Percentiles rank a stretch among this genome's conserved stretches.
These are phyloP conservation scores for Sebastes matsubarae DNA, from an alignment of 2,797 vertebrate genomes.

Conservation along the genomic window DNA sequence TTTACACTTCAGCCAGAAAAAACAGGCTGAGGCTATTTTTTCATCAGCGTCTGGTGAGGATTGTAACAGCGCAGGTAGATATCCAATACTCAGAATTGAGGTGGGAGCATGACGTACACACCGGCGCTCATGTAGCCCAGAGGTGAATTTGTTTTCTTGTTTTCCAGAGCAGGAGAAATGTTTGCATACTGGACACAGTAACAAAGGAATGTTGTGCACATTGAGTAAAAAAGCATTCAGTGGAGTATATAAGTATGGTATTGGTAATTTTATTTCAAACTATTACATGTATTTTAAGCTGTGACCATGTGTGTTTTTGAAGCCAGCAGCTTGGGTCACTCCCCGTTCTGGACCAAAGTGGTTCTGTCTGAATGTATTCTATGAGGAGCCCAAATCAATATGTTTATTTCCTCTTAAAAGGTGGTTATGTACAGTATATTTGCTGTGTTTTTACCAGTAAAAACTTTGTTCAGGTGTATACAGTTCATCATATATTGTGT, in stretches of 20 bases:
- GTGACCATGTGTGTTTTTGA: conserved; percentile 56
- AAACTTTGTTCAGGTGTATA: conserved; percentile 50
- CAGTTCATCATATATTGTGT: conserved; percentile 60
- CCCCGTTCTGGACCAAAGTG: conserved; percentile 58
- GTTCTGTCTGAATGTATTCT: conserved; percentile 78
- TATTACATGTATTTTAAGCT: conserved; percentile 51
- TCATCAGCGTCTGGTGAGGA: conserved; percentile 33
- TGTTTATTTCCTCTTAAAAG: conserved; percentile 27
- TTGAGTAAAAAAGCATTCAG: background rate
- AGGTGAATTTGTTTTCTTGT: conserved; percentile 19
- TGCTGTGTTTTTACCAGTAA: conserved; percentile 40
- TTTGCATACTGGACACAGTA: conserved; percentile 15
- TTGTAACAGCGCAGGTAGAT: conserved; percentile 23
- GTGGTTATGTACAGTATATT: conserved; percentile 57
- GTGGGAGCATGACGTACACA: conserved; percentile 10
- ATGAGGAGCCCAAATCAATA: conserved; percentile 39
- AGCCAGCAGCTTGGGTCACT: conserved; percentile 63
- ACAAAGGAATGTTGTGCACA: conserved; percentile 26
- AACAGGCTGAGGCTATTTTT: conserved; percentile 29
- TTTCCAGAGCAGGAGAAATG: conserved; percentile 22
- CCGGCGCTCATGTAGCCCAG: conserved; percentile 2
- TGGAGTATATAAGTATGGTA: conserved; percentile 14
- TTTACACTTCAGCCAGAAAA: conserved; percentile 24
- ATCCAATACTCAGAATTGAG: conserved; percentile 4
- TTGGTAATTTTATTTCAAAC: conserved; percentile 49